Evolutionary conservation across 2,888 invertebrate genomes (phyloP).

Genomic region (Latrodectus elegans): DNA sequence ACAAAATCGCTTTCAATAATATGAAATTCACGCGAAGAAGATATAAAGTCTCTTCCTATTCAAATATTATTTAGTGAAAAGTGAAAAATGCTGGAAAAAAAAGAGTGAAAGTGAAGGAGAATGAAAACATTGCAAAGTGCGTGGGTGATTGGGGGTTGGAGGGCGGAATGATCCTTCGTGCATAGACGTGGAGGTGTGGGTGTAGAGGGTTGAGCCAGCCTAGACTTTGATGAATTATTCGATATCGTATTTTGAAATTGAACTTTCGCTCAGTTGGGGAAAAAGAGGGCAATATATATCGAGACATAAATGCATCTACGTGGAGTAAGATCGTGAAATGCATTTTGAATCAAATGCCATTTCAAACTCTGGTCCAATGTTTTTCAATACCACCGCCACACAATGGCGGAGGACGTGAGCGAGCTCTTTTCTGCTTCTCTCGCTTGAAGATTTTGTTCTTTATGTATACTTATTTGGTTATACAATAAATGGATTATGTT

Average conservation of each 20-base stretch:
- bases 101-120: background rate
- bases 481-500: too few species aligned
- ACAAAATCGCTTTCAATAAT: too few species aligned
- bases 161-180: slow-evolving; percentile 9
- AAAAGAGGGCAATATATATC: slow-evolving; percentile 48
- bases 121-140: slow-evolving; percentile 52
- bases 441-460: too few species aligned
- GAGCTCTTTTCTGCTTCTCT: too few species aligned
- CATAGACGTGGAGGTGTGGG: background rate
- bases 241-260: slow-evolving; percentile 67
- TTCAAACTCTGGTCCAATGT: slow-evolving; percentile 45
- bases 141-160: slow-evolving; percentile 33
- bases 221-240: slow-evolving; percentile 65
- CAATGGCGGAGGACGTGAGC: too few species aligned
- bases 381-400: slow-evolving; percentile 43
- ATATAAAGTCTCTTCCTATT: background rate
- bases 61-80: slow-evolving; percentile 40
- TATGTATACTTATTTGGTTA: too few species aligned
- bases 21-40: too few species aligned
- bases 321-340: slow-evolving; percentile 47
- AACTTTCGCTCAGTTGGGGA: slow-evolving; percentile 30
- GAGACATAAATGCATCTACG: slow-evolving; percentile 51
- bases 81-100: background rate
- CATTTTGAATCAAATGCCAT: slow-evolving; percentile 66
- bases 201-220: slow-evolving; percentile 7